Evolutionary conservation across 2,113 vertebrate species (phyloP).

Genomic region (Nothocercus julius): DNA sequence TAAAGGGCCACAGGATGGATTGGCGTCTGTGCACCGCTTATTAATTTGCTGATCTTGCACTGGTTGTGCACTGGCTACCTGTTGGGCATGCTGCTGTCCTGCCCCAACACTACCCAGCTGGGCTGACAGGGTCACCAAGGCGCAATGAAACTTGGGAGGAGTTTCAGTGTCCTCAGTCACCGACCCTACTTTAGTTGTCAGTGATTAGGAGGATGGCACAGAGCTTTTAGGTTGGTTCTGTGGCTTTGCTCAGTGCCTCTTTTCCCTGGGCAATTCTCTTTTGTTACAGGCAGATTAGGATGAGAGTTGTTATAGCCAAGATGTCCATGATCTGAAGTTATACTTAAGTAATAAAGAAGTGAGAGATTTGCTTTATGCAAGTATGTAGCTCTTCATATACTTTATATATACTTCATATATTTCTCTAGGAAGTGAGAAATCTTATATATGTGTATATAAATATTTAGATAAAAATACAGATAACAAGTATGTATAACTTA

Average conservation of each 20-base stretch:
- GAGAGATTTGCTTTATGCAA: neutral
- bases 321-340: neutral
- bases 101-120: neutral
- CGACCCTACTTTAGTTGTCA: neutral
- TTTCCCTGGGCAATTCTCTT: neutral
- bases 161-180: too few relatives aligned
- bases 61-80: neutral
- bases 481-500: too few relatives aligned
- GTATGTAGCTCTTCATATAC: neutral
- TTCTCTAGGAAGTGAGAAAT: neutral
- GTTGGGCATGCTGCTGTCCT: neutral
- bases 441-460: too few relatives aligned
- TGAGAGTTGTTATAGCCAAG: neutral
- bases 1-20: too few relatives aligned
- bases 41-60: neutral
- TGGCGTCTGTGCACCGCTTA: too few relatives aligned
- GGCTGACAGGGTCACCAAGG: neutral
- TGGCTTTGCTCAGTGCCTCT: neutral
- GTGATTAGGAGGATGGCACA: neutral
- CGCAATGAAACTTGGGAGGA: too few relatives aligned
- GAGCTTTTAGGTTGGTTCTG: neutral
- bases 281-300: neutral
- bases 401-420: too few relatives aligned
- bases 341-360: neutral
- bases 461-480: too few relatives aligned